phyloP scores from a whole-genome alignment of 92 coral and sea anemone species.

The Palythoa caribaeorum region DNA sequence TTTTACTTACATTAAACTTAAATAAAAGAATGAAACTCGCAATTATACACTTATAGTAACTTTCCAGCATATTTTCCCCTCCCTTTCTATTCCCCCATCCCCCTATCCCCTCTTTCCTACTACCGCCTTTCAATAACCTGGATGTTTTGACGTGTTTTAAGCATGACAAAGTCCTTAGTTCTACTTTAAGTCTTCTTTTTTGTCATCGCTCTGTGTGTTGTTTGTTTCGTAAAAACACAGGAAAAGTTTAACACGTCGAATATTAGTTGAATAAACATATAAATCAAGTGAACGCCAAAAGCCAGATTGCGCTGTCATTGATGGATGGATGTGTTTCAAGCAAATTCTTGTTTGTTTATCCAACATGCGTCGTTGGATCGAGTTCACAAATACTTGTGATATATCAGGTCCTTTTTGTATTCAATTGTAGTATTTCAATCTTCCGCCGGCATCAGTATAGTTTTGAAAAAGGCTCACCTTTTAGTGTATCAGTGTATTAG shows the following conservation, averaged over 20 bases:
- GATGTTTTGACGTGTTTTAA: no score
- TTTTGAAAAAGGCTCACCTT: no score
- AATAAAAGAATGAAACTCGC: no score
- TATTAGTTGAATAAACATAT: constrained; percentile 36
- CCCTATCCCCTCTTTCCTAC: no score
- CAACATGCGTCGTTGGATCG: neutral
- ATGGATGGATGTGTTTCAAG: neutral
- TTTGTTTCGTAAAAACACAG: constrained; percentile 2
- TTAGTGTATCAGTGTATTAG: no score
- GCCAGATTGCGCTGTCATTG: constrained; percentile 8
- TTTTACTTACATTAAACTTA: no score
- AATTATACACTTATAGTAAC: no score
- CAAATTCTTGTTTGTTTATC: neutral
- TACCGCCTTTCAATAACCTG: no score
- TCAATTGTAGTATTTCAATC: neutral
- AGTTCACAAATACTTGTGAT: neutral
- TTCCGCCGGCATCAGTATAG: no score
- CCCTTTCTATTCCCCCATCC: no score
- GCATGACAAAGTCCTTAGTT: no score
- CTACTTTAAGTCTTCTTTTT: neutral
- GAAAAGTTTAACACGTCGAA: constrained; percentile 21
- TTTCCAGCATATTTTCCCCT: no score
- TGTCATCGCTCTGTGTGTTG: neutral
- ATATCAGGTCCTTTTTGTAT: neutral
- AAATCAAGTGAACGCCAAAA: constrained; percentile 17